A percentile compares a stretch with the other conserved stretches of the same genome.
Conservation (phyloP, 2,113 vertebrate genomes). For the Trogon surrucura region DNA sequence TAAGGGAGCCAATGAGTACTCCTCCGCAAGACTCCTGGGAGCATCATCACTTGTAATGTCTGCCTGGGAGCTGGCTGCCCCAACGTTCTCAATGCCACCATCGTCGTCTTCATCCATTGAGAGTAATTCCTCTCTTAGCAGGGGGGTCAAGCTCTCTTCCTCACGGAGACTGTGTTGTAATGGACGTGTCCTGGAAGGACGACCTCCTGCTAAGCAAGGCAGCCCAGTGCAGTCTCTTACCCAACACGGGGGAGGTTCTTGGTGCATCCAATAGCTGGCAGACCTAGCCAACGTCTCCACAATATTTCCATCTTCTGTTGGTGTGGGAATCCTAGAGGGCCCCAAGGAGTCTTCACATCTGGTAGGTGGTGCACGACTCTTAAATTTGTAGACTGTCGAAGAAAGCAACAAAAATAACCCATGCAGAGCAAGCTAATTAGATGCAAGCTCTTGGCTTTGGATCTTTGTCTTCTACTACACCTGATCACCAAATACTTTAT, state of each 20-base stretch:
- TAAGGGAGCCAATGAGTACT: constrained; percentile 14
- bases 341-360: not conserved
- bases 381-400: constrained; percentile 48
- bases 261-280: not conserved
- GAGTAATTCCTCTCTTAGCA: not conserved
- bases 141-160: not conserved
- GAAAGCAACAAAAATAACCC: not conserved
- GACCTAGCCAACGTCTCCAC: not conserved
- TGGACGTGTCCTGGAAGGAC: not conserved
- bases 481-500: not conserved
- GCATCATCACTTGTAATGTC: not conserved
- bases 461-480: not conserved
- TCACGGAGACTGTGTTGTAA: not conserved
- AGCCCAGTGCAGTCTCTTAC: constrained; percentile 9
- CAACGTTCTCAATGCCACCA: fast-evolving
- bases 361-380: not conserved
- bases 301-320: not conserved
- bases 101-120: not conserved
- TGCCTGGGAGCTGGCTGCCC: not conserved
- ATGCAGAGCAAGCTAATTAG: not conserved
- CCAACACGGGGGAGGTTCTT: not conserved
- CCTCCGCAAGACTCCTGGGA: not conserved
- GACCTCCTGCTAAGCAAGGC: not conserved
- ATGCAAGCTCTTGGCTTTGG: too few species aligned
- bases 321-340: not conserved